A percentile compares a stretch with the other conserved stretches of the same genome.
These are phyloP conservation scores for Vulpes ferrilata DNA, from an alignment of 2,113 vertebrate genomes.

Conservation along the genomic window DNA sequence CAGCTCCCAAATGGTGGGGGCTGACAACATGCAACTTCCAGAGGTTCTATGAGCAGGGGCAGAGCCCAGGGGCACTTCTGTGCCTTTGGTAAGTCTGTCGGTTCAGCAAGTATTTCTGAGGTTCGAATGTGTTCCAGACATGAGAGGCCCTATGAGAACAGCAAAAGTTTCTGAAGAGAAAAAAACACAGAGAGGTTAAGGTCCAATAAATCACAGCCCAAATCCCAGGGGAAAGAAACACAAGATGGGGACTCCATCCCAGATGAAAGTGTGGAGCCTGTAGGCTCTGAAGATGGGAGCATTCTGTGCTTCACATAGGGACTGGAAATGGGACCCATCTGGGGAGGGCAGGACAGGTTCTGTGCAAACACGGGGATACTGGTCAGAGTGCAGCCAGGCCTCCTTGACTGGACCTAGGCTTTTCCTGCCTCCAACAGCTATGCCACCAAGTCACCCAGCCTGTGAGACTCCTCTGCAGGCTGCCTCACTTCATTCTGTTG, in stretches of 20 bases:
- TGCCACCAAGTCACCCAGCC: not conserved
- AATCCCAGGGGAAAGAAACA: not conserved
- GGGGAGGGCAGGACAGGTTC: not conserved
- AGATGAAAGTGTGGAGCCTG: not conserved
- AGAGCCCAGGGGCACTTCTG: not conserved
- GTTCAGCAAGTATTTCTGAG: not conserved
- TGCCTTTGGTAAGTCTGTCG: too few species aligned
- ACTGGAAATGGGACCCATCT: not conserved
- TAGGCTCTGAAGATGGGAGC: not conserved
- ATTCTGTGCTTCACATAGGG: not conserved
- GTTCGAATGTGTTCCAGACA: not conserved
- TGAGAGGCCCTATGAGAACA: not conserved
- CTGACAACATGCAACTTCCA: not conserved
- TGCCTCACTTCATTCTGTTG: not conserved
- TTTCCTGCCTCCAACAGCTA: not conserved
- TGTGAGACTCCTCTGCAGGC: not conserved
- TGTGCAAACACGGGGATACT: not conserved
- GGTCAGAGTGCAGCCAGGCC: not conserved
- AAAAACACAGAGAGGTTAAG: not conserved
- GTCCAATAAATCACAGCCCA: not conserved
- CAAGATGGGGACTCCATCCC: not conserved
- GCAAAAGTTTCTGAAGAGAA: not conserved
- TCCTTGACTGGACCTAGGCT: too few species aligned
- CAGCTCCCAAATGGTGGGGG: accelerated
- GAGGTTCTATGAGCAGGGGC: not conserved